Evolutionary conservation across 2,888 invertebrate genomes (phyloP), one percentile per base, ranked within the genome.

Genomic region (Scaptomyza parva): DNA sequence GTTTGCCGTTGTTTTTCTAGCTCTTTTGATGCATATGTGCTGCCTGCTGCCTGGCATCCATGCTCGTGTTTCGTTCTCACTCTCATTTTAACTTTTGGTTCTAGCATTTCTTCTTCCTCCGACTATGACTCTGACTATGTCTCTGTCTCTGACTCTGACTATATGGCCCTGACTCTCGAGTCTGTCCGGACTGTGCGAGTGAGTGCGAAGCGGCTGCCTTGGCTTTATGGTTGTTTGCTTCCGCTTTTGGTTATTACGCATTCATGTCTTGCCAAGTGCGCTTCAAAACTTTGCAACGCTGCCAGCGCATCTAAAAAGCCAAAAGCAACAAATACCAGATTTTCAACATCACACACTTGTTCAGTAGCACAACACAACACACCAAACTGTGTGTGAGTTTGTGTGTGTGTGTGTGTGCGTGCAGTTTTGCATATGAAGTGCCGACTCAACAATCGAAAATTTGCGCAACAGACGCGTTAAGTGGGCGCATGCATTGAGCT

Each of bases 1-100:
- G 89, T 86, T 89, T 89, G 88, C 68, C 77, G 86, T 88, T 88
- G 88, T 85, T 88, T 88, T 88, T 87, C 83, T 87, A 87, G 88
- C 88, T 88, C 75, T 87, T 87, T 85, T 88, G 86, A 87, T 88
- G 88, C 88, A 88, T 88, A 83, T 88, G 88, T 88, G 88, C 68
- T 86, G 83, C 64, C 70, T 88, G 88, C 68, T 86, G 83, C 64
- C 70, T 86, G 83, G 61, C 60, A 51, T 43, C 58, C 53, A 59
- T 44, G 59, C 22, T 20, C 57, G 41, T 58, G 47, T 48, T 47
- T 20, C 52, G 35, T 43, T 43, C 57, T 50, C 47, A 43, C 58
- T 43, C 67, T 52, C 39, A 39, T 24, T 59, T 62, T 20, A 24
- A 22, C 37, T 12, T 14, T 53, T 22, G 8, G 8, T 39, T 47